These are phyloP conservation scores for Otolemur crassicaudatus DNA, from an alignment of 2,797 vertebrate genomes.

Conservation along the genomic window DNA sequence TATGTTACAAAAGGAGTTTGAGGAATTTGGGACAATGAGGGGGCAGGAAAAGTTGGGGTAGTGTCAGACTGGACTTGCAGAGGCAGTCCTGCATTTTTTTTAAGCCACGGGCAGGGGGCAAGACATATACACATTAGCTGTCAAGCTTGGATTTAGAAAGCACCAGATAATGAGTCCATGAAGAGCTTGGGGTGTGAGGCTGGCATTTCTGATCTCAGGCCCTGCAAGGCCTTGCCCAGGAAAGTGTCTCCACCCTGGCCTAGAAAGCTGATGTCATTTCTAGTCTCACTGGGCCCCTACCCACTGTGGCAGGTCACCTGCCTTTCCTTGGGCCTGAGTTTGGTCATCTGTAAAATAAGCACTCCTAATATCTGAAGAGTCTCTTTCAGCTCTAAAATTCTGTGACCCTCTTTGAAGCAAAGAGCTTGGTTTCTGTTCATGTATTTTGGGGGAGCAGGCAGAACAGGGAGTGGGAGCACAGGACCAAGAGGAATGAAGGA, in stretches of 20 bases:
- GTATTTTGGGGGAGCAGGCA: background rate
- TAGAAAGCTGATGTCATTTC: background rate
- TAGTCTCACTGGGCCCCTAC: background rate
- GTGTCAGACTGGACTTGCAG: slow-evolving; percentile 25
- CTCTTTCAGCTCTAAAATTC: slow-evolving; percentile 20
- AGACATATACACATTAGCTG: background rate
- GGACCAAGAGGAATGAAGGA: slow-evolving; percentile 51
- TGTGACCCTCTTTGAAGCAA: slow-evolving; percentile 42
- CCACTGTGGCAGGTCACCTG: background rate
- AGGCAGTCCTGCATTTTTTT: background rate
- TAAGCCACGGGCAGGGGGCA: slow-evolving; percentile 33
- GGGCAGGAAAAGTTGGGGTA: slow-evolving; percentile 53
- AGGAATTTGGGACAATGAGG: slow-evolving; percentile 36
- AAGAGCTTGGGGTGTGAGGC: background rate
- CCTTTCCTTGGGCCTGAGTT: background rate
- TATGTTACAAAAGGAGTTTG: slow-evolving; percentile 56
- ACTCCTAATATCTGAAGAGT: background rate
- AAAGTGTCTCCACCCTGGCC: background rate
- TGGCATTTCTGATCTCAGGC: slow-evolving; percentile 35
- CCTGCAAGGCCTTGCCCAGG: background rate
- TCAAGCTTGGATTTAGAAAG: background rate
- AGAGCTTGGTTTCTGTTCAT: background rate
- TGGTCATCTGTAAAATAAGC: slow-evolving; percentile 41
- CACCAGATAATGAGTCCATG: slow-evolving; percentile 15
- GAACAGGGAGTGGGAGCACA: background rate